Conservation (phyloP, 2,113 vertebrate species). For the Pyrgilauda ruficollis region DNA sequence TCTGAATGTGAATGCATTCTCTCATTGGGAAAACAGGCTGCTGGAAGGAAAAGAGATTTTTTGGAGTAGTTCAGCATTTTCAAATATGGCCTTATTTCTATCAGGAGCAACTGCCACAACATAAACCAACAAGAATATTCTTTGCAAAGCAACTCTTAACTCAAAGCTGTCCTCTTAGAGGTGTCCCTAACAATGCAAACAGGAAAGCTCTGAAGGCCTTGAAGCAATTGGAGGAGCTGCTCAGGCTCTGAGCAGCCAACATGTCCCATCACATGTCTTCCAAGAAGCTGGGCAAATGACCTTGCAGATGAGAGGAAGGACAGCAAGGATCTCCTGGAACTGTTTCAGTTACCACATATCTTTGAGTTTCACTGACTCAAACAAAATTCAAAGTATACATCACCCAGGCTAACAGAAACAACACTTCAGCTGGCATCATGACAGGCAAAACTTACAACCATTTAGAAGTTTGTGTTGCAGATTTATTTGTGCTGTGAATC, state of each 20-base stretch:
- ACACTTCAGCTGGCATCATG: background rate
- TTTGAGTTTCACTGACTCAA: background rate
- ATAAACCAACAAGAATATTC: background rate
- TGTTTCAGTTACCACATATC: background rate
- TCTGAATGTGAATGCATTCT: background rate
- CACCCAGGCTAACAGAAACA: background rate
- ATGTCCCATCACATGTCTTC: background rate
- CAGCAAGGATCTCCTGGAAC: background rate
- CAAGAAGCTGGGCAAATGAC: background rate
- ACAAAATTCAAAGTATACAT: background rate
- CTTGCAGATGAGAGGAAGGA: background rate
- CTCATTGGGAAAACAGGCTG: background rate
- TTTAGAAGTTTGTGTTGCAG: background rate
- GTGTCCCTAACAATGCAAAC: background rate
- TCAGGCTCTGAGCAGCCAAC: background rate
- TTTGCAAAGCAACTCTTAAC: background rate
- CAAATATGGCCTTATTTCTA: background rate
- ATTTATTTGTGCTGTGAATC: slow-evolving; percentile 9
- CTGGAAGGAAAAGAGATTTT: background rate
- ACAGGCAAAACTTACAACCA: background rate
- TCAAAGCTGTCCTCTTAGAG: background rate
- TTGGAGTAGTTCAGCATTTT: background rate
- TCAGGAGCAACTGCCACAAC: background rate
- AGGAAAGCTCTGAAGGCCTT: background rate
- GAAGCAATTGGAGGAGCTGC: background rate